Base-by-base conservation (phyloP, 92 coral and sea anemone species). In the Paragorgia papillata region DNA sequence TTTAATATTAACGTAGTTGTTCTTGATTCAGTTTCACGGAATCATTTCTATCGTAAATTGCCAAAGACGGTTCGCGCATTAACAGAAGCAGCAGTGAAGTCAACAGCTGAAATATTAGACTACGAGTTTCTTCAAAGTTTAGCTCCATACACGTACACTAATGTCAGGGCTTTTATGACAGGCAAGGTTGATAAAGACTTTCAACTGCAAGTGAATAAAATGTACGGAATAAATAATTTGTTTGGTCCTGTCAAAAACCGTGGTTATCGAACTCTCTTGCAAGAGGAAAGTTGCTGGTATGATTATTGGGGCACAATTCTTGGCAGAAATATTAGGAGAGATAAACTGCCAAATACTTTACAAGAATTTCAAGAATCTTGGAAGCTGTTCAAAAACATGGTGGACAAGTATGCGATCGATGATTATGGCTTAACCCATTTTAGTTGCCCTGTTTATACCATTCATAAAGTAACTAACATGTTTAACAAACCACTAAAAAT, bases 241-340 rank as follows among this genome's bases (percentile, higher is more conserved):
- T 92, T 76, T 66, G 83, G 84, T 9, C 76, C 82, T 60, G 31
- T 92, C 19, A 81, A 89, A 61, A 76, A 69, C 18, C 84, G 79
- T 57, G 92, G 97, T 10, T 92, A 90, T 62, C 88, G 82, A 63
- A 92, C 97, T 0, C 67, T 90, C 0, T 85, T 92, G 7, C 97
- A 92, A 70, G 97, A 92, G 24, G 97, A 92, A 63, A 90, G 91
- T 20, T 92, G 97, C 19, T 92, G 97, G 97, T 92, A 85, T 54
- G 97, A 90, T 44, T 81, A 84, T 3, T 88, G 95, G 96, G 97
- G 97, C 1, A 87, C 92, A 4, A 37, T 92, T 20, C 83, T 92
- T 55, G 84, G 89, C 3, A 90, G 90, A 82, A 85, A 90, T 65
- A 82, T 82, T 9, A 84, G 84, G 56, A 90, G 84, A 24, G 91